These are phyloP conservation scores for Troides oblongomaculatus DNA, from an alignment of 2,888 invertebrate species.

Conservation along the genomic window DNA sequence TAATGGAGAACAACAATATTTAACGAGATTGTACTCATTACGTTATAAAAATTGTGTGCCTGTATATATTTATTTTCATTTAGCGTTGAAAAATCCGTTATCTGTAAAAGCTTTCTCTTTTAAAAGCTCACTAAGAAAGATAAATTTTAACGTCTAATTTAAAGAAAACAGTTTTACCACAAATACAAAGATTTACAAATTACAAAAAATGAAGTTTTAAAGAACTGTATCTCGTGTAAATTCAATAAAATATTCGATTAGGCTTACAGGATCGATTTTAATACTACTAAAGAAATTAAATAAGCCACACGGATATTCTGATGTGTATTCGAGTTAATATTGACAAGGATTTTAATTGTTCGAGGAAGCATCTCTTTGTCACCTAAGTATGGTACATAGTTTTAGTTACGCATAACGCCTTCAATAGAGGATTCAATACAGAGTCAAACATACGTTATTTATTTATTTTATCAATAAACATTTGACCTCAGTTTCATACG, in stretches of 20 bases:
- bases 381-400: conserved; percentile 38
- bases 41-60: background rate
- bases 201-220: too few species aligned
- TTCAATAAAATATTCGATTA: too few species aligned
- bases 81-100: background rate
- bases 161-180: too few species aligned
- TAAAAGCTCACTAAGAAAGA: too few species aligned
- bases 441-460: background rate
- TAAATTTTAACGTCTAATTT: too few species aligned
- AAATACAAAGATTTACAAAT: too few species aligned
- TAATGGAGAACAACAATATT: background rate
- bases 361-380: conserved; percentile 49
- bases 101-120: background rate
- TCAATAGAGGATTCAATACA: conserved; percentile 2
- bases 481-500: too few species aligned
- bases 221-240: too few species aligned
- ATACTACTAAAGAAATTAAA: background rate
- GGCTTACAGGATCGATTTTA: background rate
- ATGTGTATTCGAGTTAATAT: conserved; percentile 17
- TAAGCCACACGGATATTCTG: conserved; percentile 7
- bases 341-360: conserved; percentile 58
- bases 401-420: conserved; percentile 50
- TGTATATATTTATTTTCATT: background rate
- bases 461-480: too few species aligned
- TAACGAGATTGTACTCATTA: background rate